A percentile compares a stretch with the other conserved stretches of the same genome.
Conservation (phyloP, 2,113 vertebrate species). For the Pavo muticus region DNA sequence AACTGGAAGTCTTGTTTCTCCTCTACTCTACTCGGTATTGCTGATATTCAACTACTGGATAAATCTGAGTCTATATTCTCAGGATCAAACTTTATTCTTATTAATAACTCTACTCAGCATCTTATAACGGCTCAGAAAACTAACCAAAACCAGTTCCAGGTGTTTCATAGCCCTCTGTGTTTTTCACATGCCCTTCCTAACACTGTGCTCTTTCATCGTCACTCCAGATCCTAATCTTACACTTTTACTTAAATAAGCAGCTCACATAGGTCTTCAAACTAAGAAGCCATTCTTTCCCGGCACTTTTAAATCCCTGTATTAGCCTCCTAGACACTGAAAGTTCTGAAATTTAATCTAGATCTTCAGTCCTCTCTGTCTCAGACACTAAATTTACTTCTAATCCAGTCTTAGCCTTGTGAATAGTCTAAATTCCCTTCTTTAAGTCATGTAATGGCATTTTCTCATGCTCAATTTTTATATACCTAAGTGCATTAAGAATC, state of each 20-base stretch:
- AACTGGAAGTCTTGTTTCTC: not conserved
- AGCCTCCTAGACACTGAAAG: not conserved
- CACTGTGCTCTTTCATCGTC: not conserved
- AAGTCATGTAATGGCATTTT: not conserved
- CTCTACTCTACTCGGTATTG: not conserved
- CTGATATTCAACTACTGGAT: not conserved
- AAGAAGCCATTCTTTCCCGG: not conserved
- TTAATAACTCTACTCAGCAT: not conserved
- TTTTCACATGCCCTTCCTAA: not conserved
- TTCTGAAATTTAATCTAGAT: not conserved
- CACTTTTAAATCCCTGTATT: not conserved
- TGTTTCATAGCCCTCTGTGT: not conserved
- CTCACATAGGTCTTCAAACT: not conserved
- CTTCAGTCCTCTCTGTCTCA: not conserved
- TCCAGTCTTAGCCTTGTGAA: not conserved
- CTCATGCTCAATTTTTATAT: not conserved
- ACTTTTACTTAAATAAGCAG: not conserved
- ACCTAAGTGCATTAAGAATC: not conserved
- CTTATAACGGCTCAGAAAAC: not conserved
- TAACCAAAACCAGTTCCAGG: not conserved
- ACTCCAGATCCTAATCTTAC: not conserved
- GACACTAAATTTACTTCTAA: not conserved
- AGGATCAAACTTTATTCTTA: not conserved
- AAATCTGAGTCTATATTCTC: not conserved
- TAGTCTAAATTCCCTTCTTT: not conserved